Evolutionary conservation across 2,797 vertebrate species (phyloP).

Genomic region (Syngnathus rostellatus): DNA sequence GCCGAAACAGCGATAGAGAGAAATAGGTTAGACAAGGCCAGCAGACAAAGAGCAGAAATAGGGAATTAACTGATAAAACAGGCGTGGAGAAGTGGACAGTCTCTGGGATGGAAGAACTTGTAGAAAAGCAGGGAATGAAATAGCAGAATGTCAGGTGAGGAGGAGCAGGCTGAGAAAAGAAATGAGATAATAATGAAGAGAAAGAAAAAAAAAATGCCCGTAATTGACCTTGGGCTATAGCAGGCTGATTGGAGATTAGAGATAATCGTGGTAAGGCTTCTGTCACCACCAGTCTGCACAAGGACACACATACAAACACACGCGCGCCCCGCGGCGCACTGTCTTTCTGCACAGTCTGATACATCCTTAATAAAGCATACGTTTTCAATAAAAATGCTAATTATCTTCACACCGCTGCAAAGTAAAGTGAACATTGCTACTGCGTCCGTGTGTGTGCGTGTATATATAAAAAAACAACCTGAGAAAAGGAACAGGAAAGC

Average conservation of each 20-base stretch:
- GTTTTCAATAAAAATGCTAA: constrained; percentile 70
- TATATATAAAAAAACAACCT: neutral
- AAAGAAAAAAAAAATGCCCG: constrained; percentile 30
- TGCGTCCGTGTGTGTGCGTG: neutral
- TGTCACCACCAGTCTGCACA: constrained; percentile 39
- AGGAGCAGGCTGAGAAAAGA: constrained; percentile 23
- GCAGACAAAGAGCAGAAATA: constrained; percentile 50
- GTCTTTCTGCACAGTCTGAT: constrained; percentile 34
- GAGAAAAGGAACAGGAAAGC: neutral
- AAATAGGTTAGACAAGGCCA: constrained; percentile 56
- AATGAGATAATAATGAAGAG: constrained; percentile 28
- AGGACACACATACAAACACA: constrained; percentile 1
- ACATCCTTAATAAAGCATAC: constrained; percentile 61
- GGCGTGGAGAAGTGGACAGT: constrained; percentile 41
- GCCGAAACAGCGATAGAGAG: constrained; percentile 49
- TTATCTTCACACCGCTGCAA: constrained; percentile 49
- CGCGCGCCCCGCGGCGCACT: constrained; percentile 2
- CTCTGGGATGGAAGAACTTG: constrained; percentile 12
- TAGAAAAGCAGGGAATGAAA: constrained; percentile 2
- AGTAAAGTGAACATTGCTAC: constrained; percentile 37
- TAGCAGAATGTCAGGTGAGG: constrained; percentile 30
- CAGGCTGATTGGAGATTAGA: constrained; percentile 59
- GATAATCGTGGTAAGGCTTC: constrained; percentile 51
- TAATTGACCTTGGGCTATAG: constrained; percentile 59
- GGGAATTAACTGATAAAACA: constrained; percentile 64